Evolutionary conservation across 2,888 invertebrate species (phyloP), one percentile per base, ranked within the genome.

Genomic region (Oscheius sp.): DNA sequence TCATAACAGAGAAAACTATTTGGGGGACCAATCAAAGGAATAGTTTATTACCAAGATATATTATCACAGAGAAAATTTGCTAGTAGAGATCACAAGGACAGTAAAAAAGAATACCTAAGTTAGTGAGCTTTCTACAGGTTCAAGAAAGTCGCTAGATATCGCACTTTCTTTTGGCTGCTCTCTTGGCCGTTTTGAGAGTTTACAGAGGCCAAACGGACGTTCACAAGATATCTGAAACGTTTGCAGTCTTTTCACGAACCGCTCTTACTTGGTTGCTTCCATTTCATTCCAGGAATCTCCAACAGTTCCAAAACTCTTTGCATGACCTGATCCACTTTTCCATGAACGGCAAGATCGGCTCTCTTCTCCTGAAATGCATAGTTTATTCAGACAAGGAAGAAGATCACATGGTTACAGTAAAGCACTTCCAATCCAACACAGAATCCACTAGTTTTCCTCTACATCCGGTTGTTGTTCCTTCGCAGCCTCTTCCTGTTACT

Each of bases 361-460:
- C 78, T 80, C 62, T 79, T 80, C 50, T 87, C 83, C 86, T 86
- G 74, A 33, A 82, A 78, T n/a, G 2, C 11, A n/a, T n/a, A n/a
- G n/a, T n/a, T 11, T 21, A 48, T 11, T 29, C 70, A n/a, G 13
- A 33, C 13, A 33, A 57, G 21, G 33, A 33, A 47, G 4, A 11
- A 1, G 91, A 92, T 92, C 91, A 95, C 96, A 91, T 5, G 75
- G 76, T 48, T 58, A 87, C 79, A 98, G 98, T 79, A 99, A 91
- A 89, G 93, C 93, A 89, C 87, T 99, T 98, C 99, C 99, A 99
- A 90, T 99, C 99, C 55, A 99, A 91, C 75, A 98, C 94, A 13
- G 94, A 95, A 89, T 99, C 98, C 81, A 93, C 85, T 71, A 98
- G 91, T 81, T 93, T 92, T 1, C 97, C 96, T 62, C 98, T 79